Evolutionary conservation across 2,113 vertebrate genomes (phyloP), one percentile per base, ranked within the genome.

Genomic region (Meleagris gallopavo): DNA sequence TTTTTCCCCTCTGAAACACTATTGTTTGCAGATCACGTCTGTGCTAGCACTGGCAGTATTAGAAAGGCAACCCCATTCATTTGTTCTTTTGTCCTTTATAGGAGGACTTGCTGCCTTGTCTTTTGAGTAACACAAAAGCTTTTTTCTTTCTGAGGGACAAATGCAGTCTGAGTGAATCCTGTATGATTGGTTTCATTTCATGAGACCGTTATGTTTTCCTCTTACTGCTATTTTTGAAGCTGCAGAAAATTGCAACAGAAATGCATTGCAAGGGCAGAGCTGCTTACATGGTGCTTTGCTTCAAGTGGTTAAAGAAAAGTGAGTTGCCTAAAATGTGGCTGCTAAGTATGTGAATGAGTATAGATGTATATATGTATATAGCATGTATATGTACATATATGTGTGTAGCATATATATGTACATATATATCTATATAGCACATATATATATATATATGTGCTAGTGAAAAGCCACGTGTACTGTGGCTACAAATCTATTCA

Each of bases 21-120:
- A 3, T 69, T 83, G 48, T 79, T 69, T 93, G 80, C 65, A 86
- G 79, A 64, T 94, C 55, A 43, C 27, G 5, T 65, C 70, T 91
- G 58, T 92, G 74, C 71, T 52, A 48, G 48, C 41, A 64, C 54
- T 83, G 75, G 73, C 79, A 71, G 34, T 29, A 41, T 45, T 21
- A 74, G 60, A 60, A 91, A 94, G 38, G 75, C 67, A 74, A 48
- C 41, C 20, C 45, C 38, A 50, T 77, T 80, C 55, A 29, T 76
- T 93, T 36, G 61, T 77, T 66, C 72, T 78, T 90, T 91, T 96
- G 61, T 95, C 85, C 55, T 88, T 80, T 66, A n/a, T 29, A 1
- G 6, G 46, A 88, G 67, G 79, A 77, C 79, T 94, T 67, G 40
- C 75, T 87, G 84, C 85, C 88, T 95, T 70, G 25, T 92, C 83